A percentile compares a stretch with the other conserved stretches of the same genome.
Evolutionary conservation across 2,113 vertebrate species (phyloP).

Genomic region (Arizona elegans): DNA sequence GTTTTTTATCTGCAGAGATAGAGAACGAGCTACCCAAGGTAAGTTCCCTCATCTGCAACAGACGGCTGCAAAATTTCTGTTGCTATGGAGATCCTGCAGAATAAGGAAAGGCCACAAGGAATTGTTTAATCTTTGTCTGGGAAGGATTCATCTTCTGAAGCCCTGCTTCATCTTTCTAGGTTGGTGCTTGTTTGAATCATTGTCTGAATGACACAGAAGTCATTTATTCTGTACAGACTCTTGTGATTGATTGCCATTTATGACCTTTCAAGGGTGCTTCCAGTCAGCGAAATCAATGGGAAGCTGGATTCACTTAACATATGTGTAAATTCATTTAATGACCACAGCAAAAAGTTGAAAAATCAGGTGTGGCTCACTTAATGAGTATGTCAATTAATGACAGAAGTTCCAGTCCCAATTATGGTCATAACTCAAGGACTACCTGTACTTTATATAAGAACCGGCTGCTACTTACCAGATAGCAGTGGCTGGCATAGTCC

Average conservation of each 20-base stretch:
- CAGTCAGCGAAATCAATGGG: background rate
- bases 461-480: background rate
- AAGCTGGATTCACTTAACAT: background rate
- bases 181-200: background rate
- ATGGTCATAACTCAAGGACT: background rate
- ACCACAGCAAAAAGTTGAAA: background rate
- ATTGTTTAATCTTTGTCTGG: background rate
- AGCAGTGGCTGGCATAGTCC: background rate
- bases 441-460: background rate
- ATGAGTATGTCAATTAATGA: background rate
- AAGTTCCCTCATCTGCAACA: background rate
- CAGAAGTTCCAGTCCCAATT: background rate
- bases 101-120: background rate
- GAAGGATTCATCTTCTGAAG: background rate
- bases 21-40: background rate
- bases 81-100: background rate
- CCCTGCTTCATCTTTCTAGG: background rate
- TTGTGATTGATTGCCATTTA: background rate
- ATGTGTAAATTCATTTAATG: background rate
- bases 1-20: background rate
- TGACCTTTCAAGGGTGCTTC: background rate
- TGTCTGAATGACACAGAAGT: background rate
- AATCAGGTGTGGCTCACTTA: background rate
- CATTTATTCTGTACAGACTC: background rate
- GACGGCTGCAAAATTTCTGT: background rate